These are phyloP conservation scores for Galaxias olidus DNA, from an alignment of 2,797 vertebrate genomes.

Conservation along the genomic window DNA sequence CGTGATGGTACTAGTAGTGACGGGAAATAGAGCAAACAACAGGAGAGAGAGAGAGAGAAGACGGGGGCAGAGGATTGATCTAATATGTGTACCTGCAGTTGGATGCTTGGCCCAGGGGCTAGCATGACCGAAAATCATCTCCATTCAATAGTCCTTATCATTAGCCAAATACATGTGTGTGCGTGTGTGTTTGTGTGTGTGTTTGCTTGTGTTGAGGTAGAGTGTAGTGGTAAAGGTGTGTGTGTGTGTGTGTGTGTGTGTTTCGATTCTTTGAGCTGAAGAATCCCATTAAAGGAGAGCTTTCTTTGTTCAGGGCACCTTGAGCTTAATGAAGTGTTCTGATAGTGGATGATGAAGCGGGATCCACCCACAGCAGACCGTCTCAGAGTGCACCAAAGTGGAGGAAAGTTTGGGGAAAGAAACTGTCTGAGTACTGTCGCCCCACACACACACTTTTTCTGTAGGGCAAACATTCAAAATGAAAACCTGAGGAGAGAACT, in stretches of 20 bases:
- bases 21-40: slow-evolving; percentile 3
- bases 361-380: slow-evolving; percentile 29
- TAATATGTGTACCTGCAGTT: slow-evolving; percentile 66
- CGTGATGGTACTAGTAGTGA: too few relatives aligned
- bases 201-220: not conserved
- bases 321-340: slow-evolving; percentile 66
- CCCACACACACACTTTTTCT: slow-evolving; percentile 12
- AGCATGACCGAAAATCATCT: slow-evolving; percentile 66
- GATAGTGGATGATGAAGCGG: slow-evolving; percentile 25
- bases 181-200: not conserved
- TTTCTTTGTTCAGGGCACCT: slow-evolving; percentile 63
- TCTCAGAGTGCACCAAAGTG: slow-evolving; percentile 9
- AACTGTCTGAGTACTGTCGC: slow-evolving; percentile 2
- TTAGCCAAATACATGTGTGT: slow-evolving; percentile 60
- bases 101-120: slow-evolving; percentile 52
- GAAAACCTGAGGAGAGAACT: not conserved
- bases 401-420: slow-evolving; percentile 14
- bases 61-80: slow-evolving; percentile 14
- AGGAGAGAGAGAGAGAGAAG: slow-evolving; percentile 21
- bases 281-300: slow-evolving; percentile 70
- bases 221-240: not conserved
- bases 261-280: slow-evolving; percentile 69
- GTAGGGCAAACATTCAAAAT: not conserved
- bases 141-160: slow-evolving; percentile 73
- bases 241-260: slow-evolving; percentile 12